These are phyloP conservation scores for Bilobella aurantiaca DNA, from an alignment of 1,140 invertebrate species.

Conservation along the genomic window DNA sequence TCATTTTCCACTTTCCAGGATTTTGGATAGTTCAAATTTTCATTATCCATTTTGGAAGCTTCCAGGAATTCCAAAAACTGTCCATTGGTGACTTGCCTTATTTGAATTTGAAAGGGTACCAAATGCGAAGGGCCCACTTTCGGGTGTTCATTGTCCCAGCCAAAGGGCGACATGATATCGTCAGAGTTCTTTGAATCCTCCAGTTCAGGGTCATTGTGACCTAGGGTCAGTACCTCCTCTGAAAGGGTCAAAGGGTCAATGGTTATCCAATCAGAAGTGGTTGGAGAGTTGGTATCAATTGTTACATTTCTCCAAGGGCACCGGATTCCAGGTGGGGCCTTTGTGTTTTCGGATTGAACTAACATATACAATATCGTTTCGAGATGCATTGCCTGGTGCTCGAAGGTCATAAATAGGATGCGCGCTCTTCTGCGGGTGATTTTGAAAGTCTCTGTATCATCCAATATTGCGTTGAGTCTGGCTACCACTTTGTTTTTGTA, in stretches of 20 bases:
- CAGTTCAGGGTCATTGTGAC: not conserved
- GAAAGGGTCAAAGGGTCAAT: not conserved
- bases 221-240: not conserved
- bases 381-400: not conserved
- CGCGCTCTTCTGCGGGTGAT: not conserved
- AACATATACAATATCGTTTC: not conserved
- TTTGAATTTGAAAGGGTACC: not conserved
- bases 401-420: not conserved
- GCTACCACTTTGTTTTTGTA: not conserved
- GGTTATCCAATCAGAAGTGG: not conserved
- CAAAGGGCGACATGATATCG: not conserved
- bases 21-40: not conserved
- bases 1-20: not conserved
- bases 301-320: not conserved
- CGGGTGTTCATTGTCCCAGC: not conserved
- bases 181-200: not conserved
- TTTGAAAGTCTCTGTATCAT: not conserved
- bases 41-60: not conserved
- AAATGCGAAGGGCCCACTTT: not conserved
- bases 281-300: not conserved
- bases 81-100: not conserved
- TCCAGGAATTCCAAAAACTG: not conserved
- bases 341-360: not conserved
- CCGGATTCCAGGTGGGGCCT: not conserved
- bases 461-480: not conserved